phyloP scores from a whole-genome alignment of 2,797 vertebrate species.

The Varecia variegata region DNA sequence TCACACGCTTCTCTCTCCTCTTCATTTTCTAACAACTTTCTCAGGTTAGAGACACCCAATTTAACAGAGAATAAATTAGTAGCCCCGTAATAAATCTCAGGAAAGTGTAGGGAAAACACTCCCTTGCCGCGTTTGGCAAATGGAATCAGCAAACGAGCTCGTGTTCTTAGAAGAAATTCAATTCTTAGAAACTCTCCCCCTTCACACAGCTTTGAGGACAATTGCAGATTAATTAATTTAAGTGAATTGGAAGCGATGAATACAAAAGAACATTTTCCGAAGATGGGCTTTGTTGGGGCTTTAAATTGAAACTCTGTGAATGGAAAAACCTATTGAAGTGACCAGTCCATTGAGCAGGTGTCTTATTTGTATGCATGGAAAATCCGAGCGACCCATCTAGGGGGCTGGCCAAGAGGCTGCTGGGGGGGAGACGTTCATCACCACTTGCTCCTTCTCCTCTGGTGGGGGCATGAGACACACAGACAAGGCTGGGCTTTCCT shows the following conservation, averaged over 20 bases:
- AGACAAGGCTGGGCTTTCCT: background rate
- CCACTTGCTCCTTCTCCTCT: background rate
- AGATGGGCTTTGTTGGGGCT: constrained; percentile 1
- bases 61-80: constrained; percentile 66
- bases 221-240: constrained; percentile 63
- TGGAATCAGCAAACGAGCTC: constrained; percentile 34
- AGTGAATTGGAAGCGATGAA: constrained; percentile 42
- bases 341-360: background rate
- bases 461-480: background rate
- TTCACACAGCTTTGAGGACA: constrained; percentile 2
- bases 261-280: constrained; percentile 13
- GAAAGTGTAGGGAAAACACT: constrained; percentile 45
- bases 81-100: constrained; percentile 8
- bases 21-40: constrained; percentile 38
- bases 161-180: constrained; percentile 59
- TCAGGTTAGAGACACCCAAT: constrained; percentile 40
- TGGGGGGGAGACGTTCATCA: background rate
- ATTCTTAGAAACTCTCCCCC: constrained; percentile 51
- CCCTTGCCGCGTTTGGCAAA: constrained; percentile 46
- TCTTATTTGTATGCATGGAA: constrained; percentile 39
- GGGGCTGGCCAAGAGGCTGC: background rate
- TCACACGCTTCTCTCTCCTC: background rate
- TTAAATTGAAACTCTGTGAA: constrained; percentile 27
- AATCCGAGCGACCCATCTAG: background rate
- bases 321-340: background rate